Base-by-base conservation (phyloP, 2,113 vertebrate genomes). In the Sturnira hondurensis region DNA sequence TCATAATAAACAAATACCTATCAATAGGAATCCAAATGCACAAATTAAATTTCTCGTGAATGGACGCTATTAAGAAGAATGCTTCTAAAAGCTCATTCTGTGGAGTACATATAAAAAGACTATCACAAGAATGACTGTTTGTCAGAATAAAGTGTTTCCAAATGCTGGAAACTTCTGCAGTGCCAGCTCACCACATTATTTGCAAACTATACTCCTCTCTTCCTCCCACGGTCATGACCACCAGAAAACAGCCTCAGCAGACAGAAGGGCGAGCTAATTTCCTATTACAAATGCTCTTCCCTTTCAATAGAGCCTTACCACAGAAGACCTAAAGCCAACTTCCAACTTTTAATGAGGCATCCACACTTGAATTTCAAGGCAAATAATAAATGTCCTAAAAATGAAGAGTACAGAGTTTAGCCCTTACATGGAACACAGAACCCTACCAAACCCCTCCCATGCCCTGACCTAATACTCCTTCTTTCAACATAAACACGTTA, bases 141-240 rank as follows among this genome's bases (percentile, higher is more conserved):
- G 52, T 96, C 91, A 78, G 80, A 94, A 91, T 96, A 97, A 98
- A 98, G 52, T 96, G 93, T 94, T 97, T 96, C 94, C 97, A 96
- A 97, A 97, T 95, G 97, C 93, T 97, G 89, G 89, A 97, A 96
- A 96, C 65, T 84, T 91, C 96, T 96, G 41, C 80, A 86, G 28
- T 94, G 96, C 95, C 96, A 97, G 58, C 83, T 97, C 97, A 97
- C 96, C 96, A 96, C 91, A 97, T 95, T 97, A 97, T 96, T 91
- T 96, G 93, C 80, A 80, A 96, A 96, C 56, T 89, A 67, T 70
- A 93, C 65, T 89, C 56, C 82, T 95, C 95, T 94, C 54, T 67
- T 94, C 96, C 96, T 86, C 93, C 96, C 93, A 97, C 95, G 96
- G 77, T 89, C 83, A 93, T 84, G 95, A 96, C 96, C 94, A 96